Evolutionary conservation across 2,113 vertebrate genomes (phyloP).

Genomic region (Neoarius graeffei): DNA sequence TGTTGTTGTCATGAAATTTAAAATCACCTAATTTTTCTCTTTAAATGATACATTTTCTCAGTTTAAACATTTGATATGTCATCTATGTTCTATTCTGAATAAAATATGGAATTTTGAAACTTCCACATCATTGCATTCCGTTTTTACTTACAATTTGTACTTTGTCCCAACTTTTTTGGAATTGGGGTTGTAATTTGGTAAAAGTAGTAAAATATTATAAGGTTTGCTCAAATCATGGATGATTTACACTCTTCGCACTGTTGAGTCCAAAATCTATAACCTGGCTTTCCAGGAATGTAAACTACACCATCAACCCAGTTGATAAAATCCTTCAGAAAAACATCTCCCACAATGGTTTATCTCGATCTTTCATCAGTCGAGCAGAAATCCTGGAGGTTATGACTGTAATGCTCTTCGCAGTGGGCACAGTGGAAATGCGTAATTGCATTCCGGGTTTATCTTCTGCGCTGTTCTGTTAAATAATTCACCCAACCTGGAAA

Average conservation of each 20-base stretch:
- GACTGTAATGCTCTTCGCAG: neutral
- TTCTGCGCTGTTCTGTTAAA: constrained; percentile 7
- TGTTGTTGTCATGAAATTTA: too few species aligned
- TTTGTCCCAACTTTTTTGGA: too few species aligned
- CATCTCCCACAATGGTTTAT: neutral
- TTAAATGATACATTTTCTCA: too few species aligned
- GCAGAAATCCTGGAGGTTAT: neutral
- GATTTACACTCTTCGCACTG: neutral
- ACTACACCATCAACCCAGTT: neutral
- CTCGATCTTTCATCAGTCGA: neutral
- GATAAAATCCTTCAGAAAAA: neutral
- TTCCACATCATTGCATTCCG: too few species aligned
- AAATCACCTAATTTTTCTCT: too few species aligned
- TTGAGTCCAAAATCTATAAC: too few species aligned
- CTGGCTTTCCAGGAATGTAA: neutral
- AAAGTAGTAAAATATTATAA: too few species aligned
- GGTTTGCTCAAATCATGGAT: neutral
- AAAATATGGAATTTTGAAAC: too few species aligned
- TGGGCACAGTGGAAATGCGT: neutral
- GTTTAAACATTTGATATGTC: too few species aligned
- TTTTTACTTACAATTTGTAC: too few species aligned
- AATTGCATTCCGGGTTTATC: constrained; percentile 3
- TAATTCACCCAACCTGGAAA: constrained; percentile 19
- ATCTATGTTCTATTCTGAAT: too few species aligned
- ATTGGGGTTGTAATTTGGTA: neutral